A percentile compares a stretch with the other conserved stretches of the same genome.
phyloP scores from a whole-genome alignment of 2,888 invertebrate genomes.

The Trachelus troglodyta region DNA sequence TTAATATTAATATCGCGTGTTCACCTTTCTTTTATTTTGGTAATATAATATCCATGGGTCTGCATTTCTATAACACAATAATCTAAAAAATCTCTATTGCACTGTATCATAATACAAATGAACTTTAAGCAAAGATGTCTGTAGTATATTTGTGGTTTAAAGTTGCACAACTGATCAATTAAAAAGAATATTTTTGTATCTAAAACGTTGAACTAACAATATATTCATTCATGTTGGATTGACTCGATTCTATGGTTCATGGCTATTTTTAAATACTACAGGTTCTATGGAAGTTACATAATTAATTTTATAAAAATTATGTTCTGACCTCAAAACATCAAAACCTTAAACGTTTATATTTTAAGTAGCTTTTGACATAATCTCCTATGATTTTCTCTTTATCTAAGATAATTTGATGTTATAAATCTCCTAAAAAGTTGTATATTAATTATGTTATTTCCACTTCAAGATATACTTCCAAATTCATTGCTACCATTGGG shows the following conservation, averaged over 20 bases:
- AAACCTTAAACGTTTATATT: background rate
- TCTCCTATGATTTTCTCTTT: background rate
- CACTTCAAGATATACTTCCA: background rate
- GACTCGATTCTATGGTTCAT: background rate
- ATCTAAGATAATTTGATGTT: background rate
- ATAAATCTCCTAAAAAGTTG: background rate
- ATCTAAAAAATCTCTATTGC: background rate
- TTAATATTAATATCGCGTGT: background rate
- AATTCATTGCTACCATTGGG: background rate
- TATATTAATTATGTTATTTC: background rate
- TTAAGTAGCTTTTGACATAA: background rate
- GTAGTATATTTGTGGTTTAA: background rate
- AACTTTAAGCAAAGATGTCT: background rate
- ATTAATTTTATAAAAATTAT: background rate
- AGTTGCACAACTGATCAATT: background rate
- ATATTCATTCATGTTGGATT: background rate
- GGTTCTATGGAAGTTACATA: background rate
- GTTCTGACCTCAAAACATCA: background rate
- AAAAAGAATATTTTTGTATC: background rate
- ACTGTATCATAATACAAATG: background rate
- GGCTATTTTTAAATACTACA: background rate
- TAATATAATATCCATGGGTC: background rate
- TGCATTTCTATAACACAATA: background rate
- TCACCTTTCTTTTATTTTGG: background rate
- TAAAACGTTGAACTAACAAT: background rate